A percentile compares a stretch with the other conserved stretches of the same genome.
Conservation (phyloP, 2,113 vertebrate species). For the Xiphophorus maculatus region DNA sequence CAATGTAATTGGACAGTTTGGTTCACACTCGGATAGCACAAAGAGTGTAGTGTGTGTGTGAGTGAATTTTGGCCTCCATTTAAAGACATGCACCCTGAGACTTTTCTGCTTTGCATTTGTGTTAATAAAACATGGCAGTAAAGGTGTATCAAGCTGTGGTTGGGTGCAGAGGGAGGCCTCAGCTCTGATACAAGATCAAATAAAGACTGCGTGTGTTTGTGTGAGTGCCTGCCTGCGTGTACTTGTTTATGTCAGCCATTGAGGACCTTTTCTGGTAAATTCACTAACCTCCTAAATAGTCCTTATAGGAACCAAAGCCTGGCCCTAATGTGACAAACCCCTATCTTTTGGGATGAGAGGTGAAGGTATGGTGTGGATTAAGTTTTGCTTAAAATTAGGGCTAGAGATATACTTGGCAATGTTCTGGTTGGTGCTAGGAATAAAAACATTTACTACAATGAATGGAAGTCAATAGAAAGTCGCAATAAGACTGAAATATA, state of each 20-base stretch:
- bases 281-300: neutral
- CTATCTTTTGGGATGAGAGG: too few relatives aligned
- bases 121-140: slow-evolving; percentile 62
- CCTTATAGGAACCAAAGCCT: too few relatives aligned
- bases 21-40: slow-evolving; percentile 41
- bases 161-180: slow-evolving; percentile 29
- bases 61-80: slow-evolving; percentile 1
- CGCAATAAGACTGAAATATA: too few relatives aligned
- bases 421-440: neutral
- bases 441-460: too few relatives aligned
- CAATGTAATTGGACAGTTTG: slow-evolving; percentile 67
- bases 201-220: slow-evolving; percentile 8
- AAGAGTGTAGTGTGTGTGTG: slow-evolving; percentile 9
- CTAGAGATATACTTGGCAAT: neutral
- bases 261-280: neutral
- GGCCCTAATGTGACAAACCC: too few relatives aligned
- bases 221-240: neutral
- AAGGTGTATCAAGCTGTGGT: slow-evolving; percentile 58
- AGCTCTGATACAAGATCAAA: slow-evolving; percentile 36
- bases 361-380: too few relatives aligned
- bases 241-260: neutral
- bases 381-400: neutral
- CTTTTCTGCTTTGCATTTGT: slow-evolving; percentile 35
- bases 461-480: too few relatives aligned
- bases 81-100: slow-evolving; percentile 1